Percentiles rank a stretch among this genome's conserved stretches.
Conservation (phyloP, 2,888 invertebrate genomes). For the Merodon equestris region DNA sequence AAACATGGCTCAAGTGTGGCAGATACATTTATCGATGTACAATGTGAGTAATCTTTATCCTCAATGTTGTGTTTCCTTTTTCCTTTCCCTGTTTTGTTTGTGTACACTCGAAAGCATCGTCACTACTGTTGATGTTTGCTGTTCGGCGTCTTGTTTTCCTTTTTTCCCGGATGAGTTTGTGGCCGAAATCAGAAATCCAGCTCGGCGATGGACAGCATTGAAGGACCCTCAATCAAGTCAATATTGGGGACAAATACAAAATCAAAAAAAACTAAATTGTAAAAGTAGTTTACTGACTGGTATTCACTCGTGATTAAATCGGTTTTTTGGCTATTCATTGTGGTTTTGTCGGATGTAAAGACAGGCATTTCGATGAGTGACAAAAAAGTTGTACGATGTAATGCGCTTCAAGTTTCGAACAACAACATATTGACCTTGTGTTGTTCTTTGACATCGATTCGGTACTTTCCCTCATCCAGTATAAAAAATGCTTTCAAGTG, state of each 20-base stretch:
- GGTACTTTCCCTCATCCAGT: too few species aligned
- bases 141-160: too few species aligned
- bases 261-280: too few species aligned
- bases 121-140: conserved; percentile 6
- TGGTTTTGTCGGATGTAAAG: too few species aligned
- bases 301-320: conserved; percentile 32
- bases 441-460: too few species aligned
- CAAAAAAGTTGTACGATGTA: too few species aligned
- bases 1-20: conserved; percentile 87
- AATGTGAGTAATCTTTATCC: conserved; percentile 83
- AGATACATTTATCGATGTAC: conserved; percentile 87
- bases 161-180: neutral
- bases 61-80: conserved; percentile 4
- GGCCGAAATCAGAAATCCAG: neutral
- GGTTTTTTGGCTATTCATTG: conserved; percentile 2
- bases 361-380: too few species aligned
- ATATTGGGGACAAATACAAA: conserved; percentile 35
- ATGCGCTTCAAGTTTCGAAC: too few species aligned
- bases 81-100: conserved; percentile 31
- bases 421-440: too few species aligned
- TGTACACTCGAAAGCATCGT: conserved; percentile 23
- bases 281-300: conserved; percentile 16
- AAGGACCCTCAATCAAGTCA: conserved; percentile 35
- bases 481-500: too few species aligned
- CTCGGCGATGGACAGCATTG: neutral